Percentiles rank a stretch among this genome's conserved stretches.
Evolutionary conservation across 2,888 invertebrate species (phyloP).

Genomic region (Brassicogethes aeneus): DNA sequence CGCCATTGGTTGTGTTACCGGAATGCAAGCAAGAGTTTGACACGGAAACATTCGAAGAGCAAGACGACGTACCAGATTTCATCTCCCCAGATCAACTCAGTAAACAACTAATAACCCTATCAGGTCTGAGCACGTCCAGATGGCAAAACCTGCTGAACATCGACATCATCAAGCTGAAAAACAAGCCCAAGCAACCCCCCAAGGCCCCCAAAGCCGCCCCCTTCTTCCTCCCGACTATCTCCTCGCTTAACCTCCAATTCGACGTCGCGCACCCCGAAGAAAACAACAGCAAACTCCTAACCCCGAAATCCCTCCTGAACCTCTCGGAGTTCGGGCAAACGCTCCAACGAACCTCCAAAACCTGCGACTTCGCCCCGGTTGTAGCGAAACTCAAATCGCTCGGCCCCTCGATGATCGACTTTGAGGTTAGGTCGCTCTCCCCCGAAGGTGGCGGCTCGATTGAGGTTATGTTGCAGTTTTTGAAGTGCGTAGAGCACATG

Average conservation of each 20-base stretch:
- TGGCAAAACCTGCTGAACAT: slow-evolving; percentile 71
- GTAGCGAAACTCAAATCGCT: slow-evolving; percentile 57
- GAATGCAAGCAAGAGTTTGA: slow-evolving; percentile 28
- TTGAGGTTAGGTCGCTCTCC: slow-evolving; percentile 73
- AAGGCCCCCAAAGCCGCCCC: slow-evolving; percentile 84
- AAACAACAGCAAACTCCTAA: slow-evolving; percentile 44
- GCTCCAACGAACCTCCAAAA: slow-evolving; percentile 45
- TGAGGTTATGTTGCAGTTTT: slow-evolving; percentile 66
- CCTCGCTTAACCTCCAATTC: slow-evolving; percentile 75
- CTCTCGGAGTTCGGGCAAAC: slow-evolving; percentile 61
- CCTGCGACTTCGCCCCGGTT: slow-evolving; percentile 47
- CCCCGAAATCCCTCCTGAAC: slow-evolving; percentile 52
- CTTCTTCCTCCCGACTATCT: slow-evolving; percentile 89
- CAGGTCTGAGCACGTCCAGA: slow-evolving; percentile 73
- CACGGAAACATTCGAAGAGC: slow-evolving; percentile 36
- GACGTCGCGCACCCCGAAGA: slow-evolving; percentile 42
- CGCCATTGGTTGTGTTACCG: slow-evolving; percentile 47
- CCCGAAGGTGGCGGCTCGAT: slow-evolving; percentile 69
- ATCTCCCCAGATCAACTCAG: slow-evolving; percentile 69
- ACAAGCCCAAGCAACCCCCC: slow-evolving; percentile 80
- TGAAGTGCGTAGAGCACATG: slow-evolving; percentile 62
- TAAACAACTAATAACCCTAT: slow-evolving; percentile 72
- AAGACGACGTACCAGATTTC: slow-evolving; percentile 51
- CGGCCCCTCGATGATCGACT: slow-evolving; percentile 78
- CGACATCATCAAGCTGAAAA: slow-evolving; percentile 67